phyloP scores from a whole-genome alignment of 1,140 invertebrate species.

The Acromyrmex heyeri region DNA sequence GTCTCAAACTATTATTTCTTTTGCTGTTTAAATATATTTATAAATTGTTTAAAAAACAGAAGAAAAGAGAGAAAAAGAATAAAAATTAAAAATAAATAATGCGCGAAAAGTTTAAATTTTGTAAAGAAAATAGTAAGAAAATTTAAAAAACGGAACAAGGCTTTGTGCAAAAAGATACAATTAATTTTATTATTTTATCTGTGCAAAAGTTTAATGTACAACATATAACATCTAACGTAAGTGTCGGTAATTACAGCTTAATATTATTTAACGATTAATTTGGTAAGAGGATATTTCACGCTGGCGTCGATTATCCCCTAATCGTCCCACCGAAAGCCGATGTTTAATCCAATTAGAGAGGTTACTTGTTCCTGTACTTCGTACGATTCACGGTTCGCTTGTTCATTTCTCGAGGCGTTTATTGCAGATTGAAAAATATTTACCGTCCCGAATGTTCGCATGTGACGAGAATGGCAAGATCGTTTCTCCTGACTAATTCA shows the following conservation, averaged over 20 bases:
- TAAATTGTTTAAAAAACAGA: not conserved
- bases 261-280: conserved; percentile 51
- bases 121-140: not conserved
- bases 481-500: not conserved
- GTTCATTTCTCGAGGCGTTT: not conserved
- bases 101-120: not conserved
- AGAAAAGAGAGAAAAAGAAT: not conserved
- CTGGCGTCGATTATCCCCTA: conserved; percentile 51
- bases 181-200: not conserved
- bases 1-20: not conserved
- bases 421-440: conserved; percentile 14
- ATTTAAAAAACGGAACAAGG: not conserved
- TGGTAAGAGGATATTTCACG: conserved; percentile 31
- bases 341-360: conserved; percentile 54
- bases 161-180: not conserved
- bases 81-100: not conserved
- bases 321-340: conserved; percentile 21
- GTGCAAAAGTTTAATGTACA: not conserved
- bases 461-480: not conserved
- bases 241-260: conserved; percentile 31
- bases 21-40: not conserved
- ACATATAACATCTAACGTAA: conserved; percentile 25
- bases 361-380: not conserved
- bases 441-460: not conserved
- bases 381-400: not conserved